A percentile compares a stretch with the other conserved stretches of the same genome.
These are phyloP conservation scores for Drosophila orosa DNA, from an alignment of 1,140 invertebrate species.

Conservation along the genomic window DNA sequence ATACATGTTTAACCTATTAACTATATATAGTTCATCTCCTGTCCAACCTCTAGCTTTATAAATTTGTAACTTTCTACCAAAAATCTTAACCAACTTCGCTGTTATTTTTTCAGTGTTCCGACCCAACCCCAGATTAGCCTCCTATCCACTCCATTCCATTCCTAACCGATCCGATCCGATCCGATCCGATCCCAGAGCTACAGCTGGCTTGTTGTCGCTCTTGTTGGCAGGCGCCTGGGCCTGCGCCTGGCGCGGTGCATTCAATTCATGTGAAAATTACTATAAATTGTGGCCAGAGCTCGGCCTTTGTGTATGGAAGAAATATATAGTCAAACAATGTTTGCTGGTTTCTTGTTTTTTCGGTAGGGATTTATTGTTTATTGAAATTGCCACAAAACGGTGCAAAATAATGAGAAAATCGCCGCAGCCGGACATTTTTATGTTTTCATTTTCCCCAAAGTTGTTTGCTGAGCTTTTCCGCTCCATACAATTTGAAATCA, in stretches of 20 bases:
- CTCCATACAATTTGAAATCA: conserved; percentile 47
- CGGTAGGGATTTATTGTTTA: conserved; percentile 81
- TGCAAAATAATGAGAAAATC: conserved; percentile 83
- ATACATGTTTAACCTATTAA: too few species aligned
- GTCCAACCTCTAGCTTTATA: fast-evolving
- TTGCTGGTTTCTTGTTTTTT: conserved; percentile 3
- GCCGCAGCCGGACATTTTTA: conserved; percentile 75
- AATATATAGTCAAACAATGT: conserved; percentile 52
- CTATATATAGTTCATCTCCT: not conserved
- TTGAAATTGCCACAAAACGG: conserved; percentile 82
- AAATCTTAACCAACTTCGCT: not conserved
- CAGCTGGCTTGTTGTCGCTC: conserved; percentile 43
- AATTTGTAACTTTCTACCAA: not conserved
- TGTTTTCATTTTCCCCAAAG: conserved; percentile 80
- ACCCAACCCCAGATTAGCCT: conserved; percentile 24
- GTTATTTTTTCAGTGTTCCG: conserved; percentile 4
- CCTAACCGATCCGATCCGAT: conserved; percentile 10
- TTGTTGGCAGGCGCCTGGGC: conserved; percentile 68
- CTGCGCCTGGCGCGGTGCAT: conserved; percentile 57
- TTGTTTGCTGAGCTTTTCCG: conserved; percentile 69
- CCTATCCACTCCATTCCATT: conserved; percentile 4
- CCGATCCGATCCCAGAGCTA: conserved; percentile 16
- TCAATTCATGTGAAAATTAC: conserved; percentile 81
- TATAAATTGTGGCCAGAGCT: conserved; percentile 69
- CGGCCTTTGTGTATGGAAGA: conserved; percentile 16